Base-by-base conservation (phyloP, 2,113 vertebrate genomes). In the Hypocryptadius cinnamomeus region DNA sequence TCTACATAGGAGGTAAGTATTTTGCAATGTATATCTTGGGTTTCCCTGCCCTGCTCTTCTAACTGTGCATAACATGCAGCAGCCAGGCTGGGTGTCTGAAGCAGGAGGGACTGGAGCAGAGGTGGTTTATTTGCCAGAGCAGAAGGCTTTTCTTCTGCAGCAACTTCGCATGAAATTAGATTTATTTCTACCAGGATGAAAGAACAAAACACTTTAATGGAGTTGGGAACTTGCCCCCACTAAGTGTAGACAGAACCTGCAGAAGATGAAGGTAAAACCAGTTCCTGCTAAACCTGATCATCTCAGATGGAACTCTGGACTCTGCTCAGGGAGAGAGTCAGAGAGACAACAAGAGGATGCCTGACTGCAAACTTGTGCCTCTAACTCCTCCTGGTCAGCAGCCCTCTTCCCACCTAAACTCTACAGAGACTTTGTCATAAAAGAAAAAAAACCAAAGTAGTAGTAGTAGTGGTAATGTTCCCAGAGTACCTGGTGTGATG, bases 161-260 rank as follows among this genome's bases (percentile, higher is more conserved):
- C 30, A 64, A 31, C 30, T 73, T 50, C 27, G 22, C n/a, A 54
- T 45, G 72, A 87, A 87, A 65, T 21, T n/a, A 23, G 23, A 12
- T 69, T 94, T 70, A 63, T 73, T 93, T 87, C 68, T 37, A 47
- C 9, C 21, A 70, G 25, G 15, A 73, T 63, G 65, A 93, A 78
- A 76, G 68, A 87, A 60, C 12, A 87, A 87, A 82, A 21, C 9
- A 15, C 17, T 60, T 68, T 27, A n/a, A 5, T 30, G 31, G 16
- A 68, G 9, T 0, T 74, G 76, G 39, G 33, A 85, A 66, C 15
- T 22, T 78, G 30, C 4, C 8, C 20, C 19, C 10, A 40, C 25
- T 25, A 65, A 35, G 9, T 35, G 53, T 2, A 31, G 12, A 19
- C 3, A 18, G 11, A 82, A 20, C 8, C 48, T 0, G 5, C 2